Evolutionary conservation across 2,113 vertebrate species (phyloP), one percentile per base, ranked within the genome.

Genomic region (Salvelinus sp.): DNA sequence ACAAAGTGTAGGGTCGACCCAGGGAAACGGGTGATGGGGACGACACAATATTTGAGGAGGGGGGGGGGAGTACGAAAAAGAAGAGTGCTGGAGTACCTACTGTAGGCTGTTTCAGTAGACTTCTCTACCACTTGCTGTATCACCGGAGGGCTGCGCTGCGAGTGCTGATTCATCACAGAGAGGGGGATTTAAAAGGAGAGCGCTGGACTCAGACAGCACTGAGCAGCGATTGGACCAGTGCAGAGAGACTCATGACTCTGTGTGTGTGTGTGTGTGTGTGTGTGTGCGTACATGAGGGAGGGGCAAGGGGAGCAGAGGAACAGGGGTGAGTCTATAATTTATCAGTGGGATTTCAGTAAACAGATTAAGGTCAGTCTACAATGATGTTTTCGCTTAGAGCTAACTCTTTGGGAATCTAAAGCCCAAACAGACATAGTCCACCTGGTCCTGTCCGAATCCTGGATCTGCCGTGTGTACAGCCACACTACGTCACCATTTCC

Each of bases 101-200:
- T 62, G 58, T 62, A 23, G 6, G 58, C 9, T 23, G 58, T 62
- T 62, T 62, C 58, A 62, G 58, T 23, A 22, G 18, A 82, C 79
- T n/a, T 78, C 18, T 63, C 64, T 12, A 70, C 28, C 65, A 60
- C 81, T 70, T 62, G 68, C 64, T 77, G 82, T 83, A 79, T 71
- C 71, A 68, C 14, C 16, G 27, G 2, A 68, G 66, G 65, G 18
- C 16, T 33, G 66, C 6, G 66, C 28, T 30, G 28, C 18, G 27
- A 10, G 14, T 14, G 65, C 4, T 7, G 18, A 20, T 33, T 18
- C 7, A n/a, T 6, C 28, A 30, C 13, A 72, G 70, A 72, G 23
- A 60, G 25, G 18, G 18, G 27, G 50, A 30, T 30, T 33, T 38
- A 48, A 70, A n/a, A 70, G 22, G 12, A 44, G 38, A 44, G 50